Evolutionary conservation across 2,797 vertebrate species (phyloP).

Genomic region (Pagetopsis macropterus): DNA sequence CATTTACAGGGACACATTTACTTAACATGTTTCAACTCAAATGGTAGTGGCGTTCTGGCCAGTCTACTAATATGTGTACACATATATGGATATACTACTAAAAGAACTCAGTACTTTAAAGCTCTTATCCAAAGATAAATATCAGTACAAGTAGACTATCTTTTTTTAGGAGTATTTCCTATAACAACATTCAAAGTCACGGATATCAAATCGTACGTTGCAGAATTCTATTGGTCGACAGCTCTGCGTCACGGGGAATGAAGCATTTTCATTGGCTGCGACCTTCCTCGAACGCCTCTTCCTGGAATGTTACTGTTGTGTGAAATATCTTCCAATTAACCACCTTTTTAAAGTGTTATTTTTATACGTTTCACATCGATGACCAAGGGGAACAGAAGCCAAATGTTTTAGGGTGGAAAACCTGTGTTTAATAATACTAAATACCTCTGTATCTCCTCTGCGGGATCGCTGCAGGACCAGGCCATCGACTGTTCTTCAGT

Average conservation of each 20-base stretch:
- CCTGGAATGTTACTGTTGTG: conserved; percentile 15
- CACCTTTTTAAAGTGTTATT: conserved; percentile 9
- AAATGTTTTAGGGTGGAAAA: neutral
- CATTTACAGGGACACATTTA: neutral
- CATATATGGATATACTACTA: neutral
- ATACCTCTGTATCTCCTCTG: conserved; percentile 4
- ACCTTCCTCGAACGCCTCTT: neutral
- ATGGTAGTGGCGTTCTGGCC: neutral
- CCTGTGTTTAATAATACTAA: neutral
- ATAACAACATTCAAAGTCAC: conserved; percentile 14
- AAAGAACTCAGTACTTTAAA: accelerated
- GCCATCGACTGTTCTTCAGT: conserved; percentile 54
- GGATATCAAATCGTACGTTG: conserved; percentile 40
- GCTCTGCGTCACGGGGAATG: conserved; percentile 14
- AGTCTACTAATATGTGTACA: neutral
- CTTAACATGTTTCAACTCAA: too few species aligned
- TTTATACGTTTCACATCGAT: neutral
- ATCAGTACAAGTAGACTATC: accelerated
- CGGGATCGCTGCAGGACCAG: conserved; percentile 55
- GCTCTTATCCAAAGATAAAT: accelerated
- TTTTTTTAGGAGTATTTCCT: neutral
- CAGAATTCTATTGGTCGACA: conserved; percentile 53
- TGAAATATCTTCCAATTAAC: conserved; percentile 39
- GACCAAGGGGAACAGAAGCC: neutral
- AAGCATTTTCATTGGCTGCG: conserved; percentile 62